Percentiles rank a stretch among this genome's conserved stretches.
phyloP scores from a whole-genome alignment of 2,113 vertebrate genomes.

The Opisthocomus hoazin region DNA sequence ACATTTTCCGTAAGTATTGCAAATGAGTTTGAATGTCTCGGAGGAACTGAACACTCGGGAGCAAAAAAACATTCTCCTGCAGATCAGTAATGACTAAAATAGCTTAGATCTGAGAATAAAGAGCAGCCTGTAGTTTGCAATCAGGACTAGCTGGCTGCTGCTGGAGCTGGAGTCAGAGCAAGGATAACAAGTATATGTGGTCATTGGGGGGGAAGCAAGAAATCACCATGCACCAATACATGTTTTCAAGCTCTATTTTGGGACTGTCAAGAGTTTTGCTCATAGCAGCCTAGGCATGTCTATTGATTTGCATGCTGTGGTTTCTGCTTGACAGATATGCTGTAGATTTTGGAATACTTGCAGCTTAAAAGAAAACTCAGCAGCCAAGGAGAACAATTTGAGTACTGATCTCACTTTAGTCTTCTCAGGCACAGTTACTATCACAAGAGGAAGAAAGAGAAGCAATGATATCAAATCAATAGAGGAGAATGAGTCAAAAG shows the following conservation, averaged over 20 bases:
- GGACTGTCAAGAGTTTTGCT: not conserved
- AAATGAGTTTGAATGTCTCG: constrained; percentile 23
- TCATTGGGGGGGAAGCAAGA: not conserved
- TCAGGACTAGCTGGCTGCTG: not conserved
- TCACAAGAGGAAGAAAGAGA: not conserved
- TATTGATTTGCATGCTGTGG: constrained; percentile 52
- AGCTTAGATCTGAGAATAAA: constrained; percentile 11
- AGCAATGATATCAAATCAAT: constrained; percentile 29
- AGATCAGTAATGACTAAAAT: constrained; percentile 17
- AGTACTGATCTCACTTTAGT: not conserved
- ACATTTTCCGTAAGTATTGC: not conserved
- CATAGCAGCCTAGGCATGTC: constrained; percentile 27
- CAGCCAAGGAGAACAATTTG: not conserved
- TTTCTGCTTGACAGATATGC: constrained; percentile 4
- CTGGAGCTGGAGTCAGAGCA: not conserved
- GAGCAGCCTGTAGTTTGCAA: not conserved
- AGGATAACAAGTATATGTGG: not conserved
- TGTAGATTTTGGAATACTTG: constrained; percentile 1
- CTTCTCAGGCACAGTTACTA: not conserved
- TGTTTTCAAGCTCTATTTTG: not conserved
- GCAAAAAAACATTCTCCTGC: not conserved
- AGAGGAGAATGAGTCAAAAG: not conserved
- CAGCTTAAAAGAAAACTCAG: constrained; percentile 12
- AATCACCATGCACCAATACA: not conserved
- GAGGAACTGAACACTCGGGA: constrained; percentile 22